Base-by-base conservation (phyloP, 2,113 vertebrate genomes). In the Melanostigma gelatinosum region DNA sequence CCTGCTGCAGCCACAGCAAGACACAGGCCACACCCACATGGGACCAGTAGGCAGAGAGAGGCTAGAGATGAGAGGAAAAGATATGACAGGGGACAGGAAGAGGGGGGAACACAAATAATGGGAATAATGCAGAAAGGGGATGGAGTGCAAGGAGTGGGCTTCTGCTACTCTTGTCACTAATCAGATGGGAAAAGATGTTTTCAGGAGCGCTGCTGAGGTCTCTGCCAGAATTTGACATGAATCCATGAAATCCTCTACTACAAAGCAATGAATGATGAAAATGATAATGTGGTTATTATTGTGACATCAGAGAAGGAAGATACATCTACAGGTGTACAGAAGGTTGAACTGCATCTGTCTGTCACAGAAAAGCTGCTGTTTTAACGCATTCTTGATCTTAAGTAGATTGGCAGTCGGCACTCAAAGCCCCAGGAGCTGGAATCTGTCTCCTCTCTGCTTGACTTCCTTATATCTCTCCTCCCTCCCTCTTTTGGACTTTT, bases 1-100 rank as follows among this genome's bases (percentile, higher is more conserved):
- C 90, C 87, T 85, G 84, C 84, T 90, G 83, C 87, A 92, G 84
- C 83, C 88, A 88, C 93, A 93, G 87, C 75, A 68, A 83, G 91
- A 67, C 46, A 68, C 73, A 54, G 64, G 62, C 84, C 89, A 90
- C 90, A 80, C 87, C 85, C 85, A 82, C 58, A 67, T 57, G 50
- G 62, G 75, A 86, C 70, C 61, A 57, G 48, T 48, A 72, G 65
- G 84, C 73, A 79, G 60, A 67, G 50, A 75, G 54, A 83, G 2
- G 32, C 10, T 34, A 66, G 71, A 72, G 77, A 85, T 86, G 77
- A 77, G 67, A 72, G 22, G n/a, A 65, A 72, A 61, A 62, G 60
- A 83, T 72, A 75, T 32, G 46, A 66, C 34, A 42, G 24, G 27
- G 36, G 38, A 72, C 12, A 36, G 38, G 79, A 52, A 40, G 77